Evolutionary conservation across 2,888 invertebrate species (phyloP), one percentile per base, ranked within the genome.

Genomic region (Platycnemis pennipes): DNA sequence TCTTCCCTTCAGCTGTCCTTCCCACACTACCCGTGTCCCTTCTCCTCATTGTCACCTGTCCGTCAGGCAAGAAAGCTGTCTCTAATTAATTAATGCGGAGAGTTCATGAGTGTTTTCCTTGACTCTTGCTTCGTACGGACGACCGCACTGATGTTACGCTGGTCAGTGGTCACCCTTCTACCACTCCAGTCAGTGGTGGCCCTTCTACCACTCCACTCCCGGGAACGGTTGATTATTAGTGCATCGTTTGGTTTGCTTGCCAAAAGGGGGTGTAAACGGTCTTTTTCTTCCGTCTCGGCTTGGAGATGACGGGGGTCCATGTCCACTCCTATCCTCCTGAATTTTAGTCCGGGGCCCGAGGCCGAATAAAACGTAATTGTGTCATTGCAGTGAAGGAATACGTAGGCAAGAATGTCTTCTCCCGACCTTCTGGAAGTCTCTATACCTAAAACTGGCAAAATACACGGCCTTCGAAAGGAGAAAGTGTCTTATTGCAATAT

Each of bases 11-110:
- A 63, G 63, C 63, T 63, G 63, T 63, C 63, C 63, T 26, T 63
- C 63, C 63, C 63, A 63, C 63, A 63, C 63, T 8, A n/a, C 26
- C 63, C 63, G 8, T n/a, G 63, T 63, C 63, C n/a, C 63, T 13
- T n/a, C 63, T 63, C 26, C n/a, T n/a, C 63, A 63, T 63, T 63
- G 63, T 63, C 63, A 63, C 63, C 63, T 63, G 63, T 63, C 63
- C 63, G 63, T 63, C 63, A 63, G 63, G n/a, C 63, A n/a, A 63
- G 63, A 26, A 63, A n/a, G 26, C 26, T 63, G 26, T n/a, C 63
- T 26, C 26, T 63, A 63, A 63, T 63, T 63, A 63, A 63, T 63
- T 63, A 63, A 63, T 63, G 5, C n/a, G 8, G 63, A 26, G 26
- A 22, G 22, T 63, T 63, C 2, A 2, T 22, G 63, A n/a, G 26